A percentile compares a stretch with the other conserved stretches of the same genome.
Evolutionary conservation across 1,140 invertebrate species (phyloP).

Genomic region (Littorina saxatilis): DNA sequence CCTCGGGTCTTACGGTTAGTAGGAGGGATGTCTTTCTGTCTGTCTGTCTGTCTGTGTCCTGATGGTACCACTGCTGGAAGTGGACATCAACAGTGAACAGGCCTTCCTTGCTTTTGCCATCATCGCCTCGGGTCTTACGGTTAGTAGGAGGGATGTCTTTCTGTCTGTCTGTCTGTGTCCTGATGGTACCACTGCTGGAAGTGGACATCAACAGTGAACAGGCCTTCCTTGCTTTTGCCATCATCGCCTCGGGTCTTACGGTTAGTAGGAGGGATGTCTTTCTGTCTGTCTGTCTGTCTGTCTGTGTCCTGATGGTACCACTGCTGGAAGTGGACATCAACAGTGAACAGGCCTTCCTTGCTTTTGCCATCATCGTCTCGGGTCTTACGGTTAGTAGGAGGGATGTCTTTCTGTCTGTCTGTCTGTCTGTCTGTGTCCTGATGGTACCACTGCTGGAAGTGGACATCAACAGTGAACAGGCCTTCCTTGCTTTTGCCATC

Average conservation of each 20-base stretch:
- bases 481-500: slow-evolving; percentile 89
- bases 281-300: too few relatives aligned
- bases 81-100: slow-evolving; percentile 89
- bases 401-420: too few relatives aligned
- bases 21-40: neutral
- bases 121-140: slow-evolving; percentile 90
- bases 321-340: slow-evolving; percentile 84
- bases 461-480: slow-evolving; percentile 89
- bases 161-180: slow-evolving; percentile 31
- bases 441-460: slow-evolving; percentile 82
- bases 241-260: slow-evolving; percentile 91
- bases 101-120: slow-evolving; percentile 90
- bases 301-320: slow-evolving; percentile 79
- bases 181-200: slow-evolving; percentile 79
- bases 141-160: slow-evolving; percentile 76
- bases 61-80: slow-evolving; percentile 79
- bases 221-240: slow-evolving; percentile 88
- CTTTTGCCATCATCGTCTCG: slow-evolving; percentile 91
- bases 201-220: slow-evolving; percentile 91
- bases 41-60: neutral
- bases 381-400: slow-evolving; percentile 84
- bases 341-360: slow-evolving; percentile 90
- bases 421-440: slow-evolving; percentile 53
- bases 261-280: slow-evolving; percentile 79
- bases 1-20: slow-evolving; percentile 90